phyloP scores from a whole-genome alignment of 2,888 invertebrate genomes.

The Campoplex nolae region DNA sequence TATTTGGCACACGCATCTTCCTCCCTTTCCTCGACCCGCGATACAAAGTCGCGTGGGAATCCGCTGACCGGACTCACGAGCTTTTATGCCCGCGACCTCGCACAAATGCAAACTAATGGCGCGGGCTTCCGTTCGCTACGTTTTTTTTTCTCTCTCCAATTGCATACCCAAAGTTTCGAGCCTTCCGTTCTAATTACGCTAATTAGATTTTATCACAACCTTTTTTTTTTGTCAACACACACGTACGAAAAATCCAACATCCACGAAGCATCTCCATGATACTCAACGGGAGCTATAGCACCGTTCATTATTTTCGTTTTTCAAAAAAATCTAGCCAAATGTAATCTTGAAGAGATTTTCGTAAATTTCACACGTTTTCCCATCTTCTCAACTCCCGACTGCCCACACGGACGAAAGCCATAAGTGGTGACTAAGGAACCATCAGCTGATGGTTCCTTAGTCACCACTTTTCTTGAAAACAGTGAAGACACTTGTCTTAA shows the following conservation, averaged over 20 bases:
- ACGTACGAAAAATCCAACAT: background rate
- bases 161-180: constrained; percentile 32
- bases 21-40: constrained; percentile 17
- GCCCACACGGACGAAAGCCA: too few relatives aligned
- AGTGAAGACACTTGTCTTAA: too few relatives aligned
- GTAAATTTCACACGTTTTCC: too few relatives aligned
- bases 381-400: too few relatives aligned
- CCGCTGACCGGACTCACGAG: constrained; percentile 61
- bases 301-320: background rate
- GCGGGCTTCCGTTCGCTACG: constrained; percentile 52
- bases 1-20: constrained; percentile 57
- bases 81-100: constrained; percentile 51
- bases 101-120: constrained; percentile 58
- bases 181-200: constrained; percentile 55
- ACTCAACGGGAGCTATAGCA: background rate
- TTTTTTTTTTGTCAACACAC: background rate
- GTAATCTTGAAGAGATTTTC: background rate
- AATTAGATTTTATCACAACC: constrained; percentile 46
- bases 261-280: background rate
- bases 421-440: too few relatives aligned
- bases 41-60: constrained; percentile 63
- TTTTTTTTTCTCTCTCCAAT: constrained; percentile 25
- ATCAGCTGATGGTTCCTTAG: too few relatives aligned
- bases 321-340: background rate
- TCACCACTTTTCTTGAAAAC: too few relatives aligned